Base-by-base conservation (phyloP, 2,888 invertebrate species). In the Myopa testacea region DNA sequence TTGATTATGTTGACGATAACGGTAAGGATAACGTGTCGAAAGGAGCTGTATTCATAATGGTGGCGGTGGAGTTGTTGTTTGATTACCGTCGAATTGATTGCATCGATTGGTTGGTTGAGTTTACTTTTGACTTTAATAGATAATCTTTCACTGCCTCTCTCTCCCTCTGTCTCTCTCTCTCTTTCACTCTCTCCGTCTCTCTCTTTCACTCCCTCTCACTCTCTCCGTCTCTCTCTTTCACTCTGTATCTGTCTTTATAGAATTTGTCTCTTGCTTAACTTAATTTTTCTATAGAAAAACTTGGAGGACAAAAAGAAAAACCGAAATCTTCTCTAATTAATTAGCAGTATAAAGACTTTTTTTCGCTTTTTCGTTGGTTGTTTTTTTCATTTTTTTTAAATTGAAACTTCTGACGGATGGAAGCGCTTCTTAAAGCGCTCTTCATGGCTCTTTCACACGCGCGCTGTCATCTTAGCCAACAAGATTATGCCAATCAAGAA, bases 401-500 rank as follows among this genome's bases (percentile, higher is more conserved):
- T 38, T 65, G 38, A 75, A 38, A n/a, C 55, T 75, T 68, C n/a
- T 40, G 52, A 16, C 65, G 34, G 55, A 67, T 26, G 26, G 26
- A 26, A 26, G 26, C 26, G 45, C 38, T 37, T 40, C 69, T 55
- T 75, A 68, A 75, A 69, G 40, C 75, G 55, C 75, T 55, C 69
- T 60, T 58, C 26, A 40, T 75, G 75, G 26, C 58, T 19, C 26
- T 52, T 55, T 68, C 75, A 26, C 74, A 74, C 74, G 69, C 68
- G 69, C 68, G 65, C 52, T 63, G 60, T 75, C 75, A 45, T 40
- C 75, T 75, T 75, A 60, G 75, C 75, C 75, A 68, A 75, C 40
- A 26, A 68, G 82, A 83, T 83, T 82, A 83, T 83, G 83, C 80
- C 83, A 83, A 83, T 83, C 83, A 83, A 80, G 26, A 26, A 26